Percentiles rank a stretch among this genome's conserved stretches.
Conservation (phyloP, 2,113 vertebrate species). For the Lagopus leucura region DNA sequence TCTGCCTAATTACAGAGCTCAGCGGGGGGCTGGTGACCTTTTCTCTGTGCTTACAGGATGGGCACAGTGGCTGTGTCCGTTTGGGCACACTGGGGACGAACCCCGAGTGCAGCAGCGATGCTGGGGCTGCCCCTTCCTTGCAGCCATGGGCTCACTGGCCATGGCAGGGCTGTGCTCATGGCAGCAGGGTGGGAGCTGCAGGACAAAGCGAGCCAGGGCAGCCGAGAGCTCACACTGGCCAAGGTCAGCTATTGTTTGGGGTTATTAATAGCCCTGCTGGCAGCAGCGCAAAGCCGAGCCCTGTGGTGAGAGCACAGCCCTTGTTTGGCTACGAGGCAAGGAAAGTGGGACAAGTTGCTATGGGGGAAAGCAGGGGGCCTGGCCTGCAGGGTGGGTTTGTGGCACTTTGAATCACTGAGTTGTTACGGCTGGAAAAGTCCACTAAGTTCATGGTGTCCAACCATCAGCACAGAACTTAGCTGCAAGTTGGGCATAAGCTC, state of each 20-base stretch:
- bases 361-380: not conserved
- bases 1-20: not conserved
- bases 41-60: not conserved
- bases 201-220: slow-evolving; percentile 62
- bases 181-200: slow-evolving; percentile 49
- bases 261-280: slow-evolving; percentile 70
- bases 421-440: too few relatives aligned
- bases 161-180: not conserved
- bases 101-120: not conserved
- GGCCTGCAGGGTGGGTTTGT: not conserved
- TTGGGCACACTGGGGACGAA: fast-evolving
- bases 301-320: slow-evolving; percentile 9
- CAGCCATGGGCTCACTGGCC: slow-evolving; percentile 40
- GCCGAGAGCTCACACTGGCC: slow-evolving; percentile 35
- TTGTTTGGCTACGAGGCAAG: not conserved
- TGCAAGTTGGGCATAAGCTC: not conserved
- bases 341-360: not conserved
- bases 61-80: not conserved
- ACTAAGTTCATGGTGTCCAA: too few relatives aligned
- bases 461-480: not conserved
- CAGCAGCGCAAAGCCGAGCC: slow-evolving; percentile 46
- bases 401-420: too few relatives aligned
- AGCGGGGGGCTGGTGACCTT: not conserved
- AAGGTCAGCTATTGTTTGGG: slow-evolving; percentile 76
- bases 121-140: slow-evolving; percentile 39